phyloP scores from a whole-genome alignment of 1,140 invertebrate species.

The Drosophila kepulauana region DNA sequence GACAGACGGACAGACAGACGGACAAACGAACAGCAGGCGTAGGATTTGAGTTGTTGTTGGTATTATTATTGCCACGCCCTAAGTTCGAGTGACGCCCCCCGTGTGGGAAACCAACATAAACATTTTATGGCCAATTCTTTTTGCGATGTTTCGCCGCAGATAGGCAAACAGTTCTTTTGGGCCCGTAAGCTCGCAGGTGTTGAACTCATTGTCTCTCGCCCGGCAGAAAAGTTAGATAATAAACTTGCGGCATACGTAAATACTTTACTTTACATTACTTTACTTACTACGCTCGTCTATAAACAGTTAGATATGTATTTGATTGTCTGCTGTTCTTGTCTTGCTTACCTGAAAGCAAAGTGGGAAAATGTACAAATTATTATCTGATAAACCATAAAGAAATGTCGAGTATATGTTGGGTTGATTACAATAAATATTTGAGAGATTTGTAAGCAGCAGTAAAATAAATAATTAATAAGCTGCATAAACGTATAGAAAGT shows the following conservation, averaged over 20 bases:
- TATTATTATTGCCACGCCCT: conserved; percentile 53
- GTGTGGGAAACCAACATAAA: conserved; percentile 67
- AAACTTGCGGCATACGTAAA: conserved; percentile 43
- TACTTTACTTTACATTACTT: conserved; percentile 1
- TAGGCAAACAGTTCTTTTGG: conserved; percentile 57
- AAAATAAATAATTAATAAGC: neutral
- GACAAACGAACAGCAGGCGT: conserved; percentile 56
- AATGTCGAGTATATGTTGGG: neutral
- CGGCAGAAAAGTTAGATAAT: conserved; percentile 62
- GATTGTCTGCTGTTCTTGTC: conserved; percentile 14
- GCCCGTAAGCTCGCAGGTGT: conserved; percentile 48
- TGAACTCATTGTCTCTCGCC: conserved; percentile 56
- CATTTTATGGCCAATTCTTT: conserved; percentile 75
- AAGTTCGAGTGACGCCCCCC: conserved; percentile 24
- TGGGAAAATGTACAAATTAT: conserved; percentile 52
- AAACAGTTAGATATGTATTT: conserved; percentile 19
- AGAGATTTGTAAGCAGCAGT: neutral
- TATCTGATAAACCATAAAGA: conserved; percentile 27
- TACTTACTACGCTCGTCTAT: neutral
- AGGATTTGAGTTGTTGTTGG: conserved; percentile 53
- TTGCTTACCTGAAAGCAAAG: conserved; percentile 66
- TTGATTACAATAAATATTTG: neutral
- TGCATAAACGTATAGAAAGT: neutral
- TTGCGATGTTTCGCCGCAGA: conserved; percentile 54
- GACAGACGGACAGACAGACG: conserved; percentile 2